Evolutionary conservation across 2,888 invertebrate species (phyloP).

Genomic region (Drosophila quinaria): DNA sequence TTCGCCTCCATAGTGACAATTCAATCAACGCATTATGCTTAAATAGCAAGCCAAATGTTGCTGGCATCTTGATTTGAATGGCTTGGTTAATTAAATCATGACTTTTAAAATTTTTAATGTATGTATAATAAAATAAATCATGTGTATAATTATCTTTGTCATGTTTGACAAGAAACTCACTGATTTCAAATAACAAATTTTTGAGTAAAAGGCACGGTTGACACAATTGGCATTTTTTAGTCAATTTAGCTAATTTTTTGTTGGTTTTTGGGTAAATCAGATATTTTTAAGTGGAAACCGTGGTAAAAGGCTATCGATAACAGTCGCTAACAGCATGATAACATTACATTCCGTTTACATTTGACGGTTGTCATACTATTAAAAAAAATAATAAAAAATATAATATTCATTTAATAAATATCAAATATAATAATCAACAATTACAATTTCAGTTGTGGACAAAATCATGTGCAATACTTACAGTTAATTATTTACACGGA

Average conservation of each 20-base stretch:
- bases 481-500: not conserved
- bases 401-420: not conserved
- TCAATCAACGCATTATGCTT: conserved; percentile 65
- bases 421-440: not conserved
- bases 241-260: no score
- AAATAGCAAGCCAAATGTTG: conserved; percentile 57
- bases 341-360: not conserved
- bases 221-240: no score
- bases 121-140: conserved; percentile 20
- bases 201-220: not conserved
- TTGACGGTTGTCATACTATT: not conserved
- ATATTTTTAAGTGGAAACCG: no score
- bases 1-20: conserved; percentile 51
- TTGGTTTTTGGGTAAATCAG: no score
- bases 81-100: conserved; percentile 15
- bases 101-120: conserved; percentile 31
- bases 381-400: not conserved
- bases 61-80: conserved; percentile 53
- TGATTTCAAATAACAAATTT: not conserved
- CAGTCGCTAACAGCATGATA: not conserved
- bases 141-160: conserved; percentile 14
- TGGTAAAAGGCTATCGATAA: not conserved
- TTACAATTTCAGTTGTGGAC: not conserved
- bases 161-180: conserved; percentile 32
- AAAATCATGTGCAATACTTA: not conserved